Base-by-base conservation (phyloP, 2,888 invertebrate species). In the Merodon equestris region DNA sequence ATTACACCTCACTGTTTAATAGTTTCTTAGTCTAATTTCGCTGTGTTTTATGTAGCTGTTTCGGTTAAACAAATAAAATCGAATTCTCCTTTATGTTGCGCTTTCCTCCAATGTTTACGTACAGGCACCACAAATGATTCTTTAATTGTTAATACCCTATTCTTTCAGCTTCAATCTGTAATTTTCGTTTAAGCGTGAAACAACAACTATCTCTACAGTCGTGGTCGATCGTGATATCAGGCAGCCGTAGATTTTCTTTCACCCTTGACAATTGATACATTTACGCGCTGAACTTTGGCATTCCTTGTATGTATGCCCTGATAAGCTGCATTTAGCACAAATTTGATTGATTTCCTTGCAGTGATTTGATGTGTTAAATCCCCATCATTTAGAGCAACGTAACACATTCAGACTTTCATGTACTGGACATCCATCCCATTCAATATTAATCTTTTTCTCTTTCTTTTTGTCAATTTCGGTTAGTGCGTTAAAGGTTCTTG, bases 21-120 rank as follows among this genome's bases (percentile, higher is more conserved):
- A 38, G 17, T 40, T 17, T 38, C 12, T 53, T 40, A 53, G 17
- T n/a, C 5, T 53, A 9, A 53, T 53, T 53, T 53, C 15, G n/a
- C 18, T n/a, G 53, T 38, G 18, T 40, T 53, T 17, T 38, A 53
- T 53, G 12, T 17, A 18, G 18, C 17, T 3, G 40, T 53, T 53
- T 53, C 53, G n/a, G 40, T 17, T 12, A 17, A 17, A n/a, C 38
- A 53, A 12, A 53, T 53, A 15, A 36, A 53, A 38, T 53, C 53
- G 17, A 53, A 53, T 4, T 40, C 38, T 9, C 38, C 17, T 12
- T 40, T 53, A 40, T 53, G 53, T 53, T 17, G 48, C 53, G 17
- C 17, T 38, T 53, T 18, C 12, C 38, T 17, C 18, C 53, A n/a
- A 53, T 14, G 27, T 27, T 27, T 27, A 27, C 2, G 27, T 27